These are phyloP conservation scores for Chrysodeixis includens DNA, from an alignment of 2,888 invertebrate species.

Conservation along the genomic window DNA sequence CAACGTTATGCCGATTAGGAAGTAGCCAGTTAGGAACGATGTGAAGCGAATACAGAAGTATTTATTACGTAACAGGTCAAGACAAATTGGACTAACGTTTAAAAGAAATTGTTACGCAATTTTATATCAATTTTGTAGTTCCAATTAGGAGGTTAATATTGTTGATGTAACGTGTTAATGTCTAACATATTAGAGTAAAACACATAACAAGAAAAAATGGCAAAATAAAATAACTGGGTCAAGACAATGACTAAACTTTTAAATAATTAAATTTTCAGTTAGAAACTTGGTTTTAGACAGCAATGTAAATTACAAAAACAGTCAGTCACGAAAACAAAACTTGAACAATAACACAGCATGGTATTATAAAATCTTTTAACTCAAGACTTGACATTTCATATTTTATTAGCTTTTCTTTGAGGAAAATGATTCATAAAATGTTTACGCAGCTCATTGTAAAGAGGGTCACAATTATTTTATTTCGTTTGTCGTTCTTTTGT, in stretches of 20 bases:
- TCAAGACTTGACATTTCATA: not conserved
- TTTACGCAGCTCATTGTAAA: conserved; percentile 4
- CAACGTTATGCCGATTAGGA: not conserved
- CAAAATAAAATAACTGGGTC: too few relatives aligned
- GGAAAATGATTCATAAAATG: not conserved
- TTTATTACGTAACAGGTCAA: not conserved
- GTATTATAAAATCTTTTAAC: not conserved
- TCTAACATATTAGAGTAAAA: too few relatives aligned
- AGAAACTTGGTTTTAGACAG: not conserved
- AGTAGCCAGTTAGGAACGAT: not conserved
- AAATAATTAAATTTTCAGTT: too few relatives aligned
- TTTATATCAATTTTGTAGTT: too few relatives aligned
- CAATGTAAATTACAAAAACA: not conserved
- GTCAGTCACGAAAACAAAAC: not conserved
- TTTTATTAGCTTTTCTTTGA: not conserved
- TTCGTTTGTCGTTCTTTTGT: not conserved
- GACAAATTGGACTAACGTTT: too few relatives aligned
- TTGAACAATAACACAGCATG: not conserved
- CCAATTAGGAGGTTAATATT: too few relatives aligned
- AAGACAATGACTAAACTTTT: too few relatives aligned
- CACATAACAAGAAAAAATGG: too few relatives aligned
- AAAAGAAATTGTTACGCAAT: too few relatives aligned
- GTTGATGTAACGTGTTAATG: too few relatives aligned
- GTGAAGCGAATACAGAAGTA: conserved; percentile 1
- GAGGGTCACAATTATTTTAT: not conserved